Evolutionary conservation across 2,888 invertebrate species (phyloP).

Genomic region (Amblyjoppa proteus): DNA sequence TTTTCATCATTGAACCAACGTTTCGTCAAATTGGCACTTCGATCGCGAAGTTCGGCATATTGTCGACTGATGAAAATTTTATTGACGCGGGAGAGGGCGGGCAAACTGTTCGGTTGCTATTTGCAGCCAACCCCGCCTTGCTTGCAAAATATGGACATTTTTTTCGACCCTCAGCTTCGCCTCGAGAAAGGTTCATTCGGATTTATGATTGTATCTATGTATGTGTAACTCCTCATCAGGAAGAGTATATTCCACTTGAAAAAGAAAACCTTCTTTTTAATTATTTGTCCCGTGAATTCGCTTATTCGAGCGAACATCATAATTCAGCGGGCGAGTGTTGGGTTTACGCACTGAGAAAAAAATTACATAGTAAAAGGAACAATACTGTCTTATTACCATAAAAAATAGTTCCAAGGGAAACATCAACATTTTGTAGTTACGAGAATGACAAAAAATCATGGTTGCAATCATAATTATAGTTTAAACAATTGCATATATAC

Average conservation of each 20-base stretch:
- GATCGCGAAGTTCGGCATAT: background rate
- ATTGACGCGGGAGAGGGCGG: slow-evolving; percentile 1
- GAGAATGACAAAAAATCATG: too few relatives aligned
- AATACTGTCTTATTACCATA: too few relatives aligned
- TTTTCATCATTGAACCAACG: background rate
- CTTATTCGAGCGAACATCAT: background rate
- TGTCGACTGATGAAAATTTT: slow-evolving; percentile 23
- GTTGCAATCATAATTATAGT: too few relatives aligned
- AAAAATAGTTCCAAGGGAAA: too few relatives aligned
- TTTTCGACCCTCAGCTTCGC: background rate
- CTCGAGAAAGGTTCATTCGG: background rate
- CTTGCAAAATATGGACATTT: background rate
- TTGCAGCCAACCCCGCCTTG: background rate
- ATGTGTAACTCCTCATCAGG: too few relatives aligned
- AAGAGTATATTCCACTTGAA: too few relatives aligned
- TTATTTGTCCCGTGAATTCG: background rate
- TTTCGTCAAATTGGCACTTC: slow-evolving; percentile 20
- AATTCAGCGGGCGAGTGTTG: background rate
- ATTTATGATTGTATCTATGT: too few relatives aligned
- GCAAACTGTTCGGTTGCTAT: background rate
- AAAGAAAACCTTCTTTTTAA: background rate
- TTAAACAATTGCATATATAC: too few relatives aligned
- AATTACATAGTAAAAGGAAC: background rate
- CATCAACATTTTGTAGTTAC: too few relatives aligned
- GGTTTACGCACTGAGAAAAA: background rate